Evolutionary conservation across 2,888 invertebrate genomes (phyloP).

Genomic region (Euspilapteryx auroguttella): DNA sequence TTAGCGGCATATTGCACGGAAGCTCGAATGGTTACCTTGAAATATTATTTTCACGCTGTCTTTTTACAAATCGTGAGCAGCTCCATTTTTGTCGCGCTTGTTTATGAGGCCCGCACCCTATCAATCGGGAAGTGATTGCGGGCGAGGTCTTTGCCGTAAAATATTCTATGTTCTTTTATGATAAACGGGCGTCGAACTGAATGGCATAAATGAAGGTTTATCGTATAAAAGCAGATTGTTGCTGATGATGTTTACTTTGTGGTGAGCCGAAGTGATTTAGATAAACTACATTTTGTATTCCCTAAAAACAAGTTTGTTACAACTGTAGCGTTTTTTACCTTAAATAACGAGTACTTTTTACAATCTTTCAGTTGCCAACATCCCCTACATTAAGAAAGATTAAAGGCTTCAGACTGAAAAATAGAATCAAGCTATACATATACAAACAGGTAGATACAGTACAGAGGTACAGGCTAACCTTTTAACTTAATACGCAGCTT

Average conservation of each 20-base stretch:
- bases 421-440: no score
- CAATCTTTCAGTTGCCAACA: no score
- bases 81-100: constrained; percentile 8
- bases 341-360: no score
- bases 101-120: constrained; percentile 21
- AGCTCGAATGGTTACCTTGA: constrained; percentile 12
- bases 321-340: no score
- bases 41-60: background rate
- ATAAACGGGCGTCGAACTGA: constrained; percentile 16
- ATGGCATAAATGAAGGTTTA: constrained; percentile 20
- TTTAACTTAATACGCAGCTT: background rate
- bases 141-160: constrained; percentile 15
- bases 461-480: background rate
- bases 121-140: constrained; percentile 22
- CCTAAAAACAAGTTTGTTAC: no score
- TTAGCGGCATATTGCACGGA: constrained; percentile 29
- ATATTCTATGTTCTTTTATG: constrained; percentile 15
- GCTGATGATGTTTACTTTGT: no score
- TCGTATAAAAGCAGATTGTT: constrained; percentile 14
- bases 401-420: no score
- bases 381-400: no score
- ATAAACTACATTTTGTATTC: no score
- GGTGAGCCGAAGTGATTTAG: no score
- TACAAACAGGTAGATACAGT: no score
- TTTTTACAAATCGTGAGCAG: constrained; percentile 1